Evolutionary conservation across 2,113 vertebrate genomes (phyloP).

Genomic region (Lipophrys pholis): DNA sequence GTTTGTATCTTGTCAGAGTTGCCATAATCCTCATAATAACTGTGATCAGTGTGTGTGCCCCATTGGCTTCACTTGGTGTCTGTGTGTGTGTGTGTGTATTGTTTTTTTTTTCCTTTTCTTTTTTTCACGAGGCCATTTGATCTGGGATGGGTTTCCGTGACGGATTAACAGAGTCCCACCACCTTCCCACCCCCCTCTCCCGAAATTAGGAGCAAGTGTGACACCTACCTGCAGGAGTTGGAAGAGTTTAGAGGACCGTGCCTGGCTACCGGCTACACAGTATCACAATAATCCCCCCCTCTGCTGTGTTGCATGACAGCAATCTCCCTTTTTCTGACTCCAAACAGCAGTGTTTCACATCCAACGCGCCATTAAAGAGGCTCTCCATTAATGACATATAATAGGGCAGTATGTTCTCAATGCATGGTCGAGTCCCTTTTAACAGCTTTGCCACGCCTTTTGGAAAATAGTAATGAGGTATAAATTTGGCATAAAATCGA

Average conservation of each 20-base stretch:
- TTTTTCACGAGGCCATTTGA: constrained; percentile 71
- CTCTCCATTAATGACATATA: constrained; percentile 79
- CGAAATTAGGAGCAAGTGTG: constrained; percentile 95
- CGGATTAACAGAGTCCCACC: constrained; percentile 71
- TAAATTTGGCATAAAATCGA: constrained; percentile 99
- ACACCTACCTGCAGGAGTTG: constrained; percentile 96
- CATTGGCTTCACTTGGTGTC: constrained; percentile 52
- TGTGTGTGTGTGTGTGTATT: no score
- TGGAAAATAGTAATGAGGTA: constrained; percentile 90
- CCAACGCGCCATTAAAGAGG: constrained; percentile 74
- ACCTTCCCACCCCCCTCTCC: constrained; percentile 40
- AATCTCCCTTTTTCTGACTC: constrained; percentile 20
- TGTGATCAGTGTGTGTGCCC: constrained; percentile 63
- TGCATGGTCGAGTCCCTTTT: constrained; percentile 78
- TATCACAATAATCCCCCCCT: background rate
- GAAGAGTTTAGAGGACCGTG: constrained; percentile 83
- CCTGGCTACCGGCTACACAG: constrained; percentile 48
- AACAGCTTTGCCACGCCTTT: constrained; percentile 85
- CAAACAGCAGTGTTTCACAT: constrained; percentile 71
- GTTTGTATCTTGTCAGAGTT: constrained; percentile 52
- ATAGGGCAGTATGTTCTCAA: constrained; percentile 79
- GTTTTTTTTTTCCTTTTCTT: background rate
- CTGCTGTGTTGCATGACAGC: constrained; percentile 43
- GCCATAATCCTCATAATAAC: constrained; percentile 72
- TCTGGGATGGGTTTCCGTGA: constrained; percentile 74